Conservation (phyloP, 1,140 invertebrate genomes). For the Triops cancriformis region DNA sequence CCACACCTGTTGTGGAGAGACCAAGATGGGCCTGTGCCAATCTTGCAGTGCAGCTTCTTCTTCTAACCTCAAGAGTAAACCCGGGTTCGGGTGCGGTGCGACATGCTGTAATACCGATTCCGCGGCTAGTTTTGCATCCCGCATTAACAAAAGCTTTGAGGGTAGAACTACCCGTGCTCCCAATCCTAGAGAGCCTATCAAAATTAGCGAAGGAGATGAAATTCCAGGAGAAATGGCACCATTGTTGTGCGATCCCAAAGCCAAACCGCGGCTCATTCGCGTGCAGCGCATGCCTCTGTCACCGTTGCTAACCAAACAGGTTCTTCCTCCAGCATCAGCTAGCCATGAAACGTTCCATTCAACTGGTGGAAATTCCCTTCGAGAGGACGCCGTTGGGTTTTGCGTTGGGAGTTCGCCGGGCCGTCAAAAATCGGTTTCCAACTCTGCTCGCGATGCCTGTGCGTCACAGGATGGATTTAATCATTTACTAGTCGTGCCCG, state of each 20-base stretch:
- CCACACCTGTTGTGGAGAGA: not conserved
- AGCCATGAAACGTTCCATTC: not conserved
- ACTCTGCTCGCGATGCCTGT: not conserved
- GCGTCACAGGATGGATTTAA: not conserved
- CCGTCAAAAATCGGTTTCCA: not conserved
- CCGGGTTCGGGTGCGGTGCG: not conserved
- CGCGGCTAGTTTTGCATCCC: not conserved
- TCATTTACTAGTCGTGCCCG: not conserved
- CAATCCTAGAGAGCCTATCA: not conserved
- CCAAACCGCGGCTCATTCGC: not conserved
- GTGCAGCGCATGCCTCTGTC: not conserved
- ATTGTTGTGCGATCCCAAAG: constrained; percentile 9
- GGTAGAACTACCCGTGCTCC: not conserved
- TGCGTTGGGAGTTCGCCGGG: not conserved
- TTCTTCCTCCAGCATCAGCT: not conserved
- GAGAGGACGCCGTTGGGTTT: not conserved
- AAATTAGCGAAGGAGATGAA: not conserved
- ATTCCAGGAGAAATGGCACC: not conserved
- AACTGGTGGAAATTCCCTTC: not conserved
- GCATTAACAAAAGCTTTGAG: not conserved
- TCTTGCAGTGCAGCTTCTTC: not conserved
- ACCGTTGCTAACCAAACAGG: not conserved
- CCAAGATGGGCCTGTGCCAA: not conserved
- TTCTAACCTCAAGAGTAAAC: not conserved
- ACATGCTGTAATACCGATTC: not conserved